A percentile compares a stretch with the other conserved stretches of the same genome.
Evolutionary conservation across 2,113 vertebrate genomes (phyloP).

Genomic region (Chrysochloris asiatica): DNA sequence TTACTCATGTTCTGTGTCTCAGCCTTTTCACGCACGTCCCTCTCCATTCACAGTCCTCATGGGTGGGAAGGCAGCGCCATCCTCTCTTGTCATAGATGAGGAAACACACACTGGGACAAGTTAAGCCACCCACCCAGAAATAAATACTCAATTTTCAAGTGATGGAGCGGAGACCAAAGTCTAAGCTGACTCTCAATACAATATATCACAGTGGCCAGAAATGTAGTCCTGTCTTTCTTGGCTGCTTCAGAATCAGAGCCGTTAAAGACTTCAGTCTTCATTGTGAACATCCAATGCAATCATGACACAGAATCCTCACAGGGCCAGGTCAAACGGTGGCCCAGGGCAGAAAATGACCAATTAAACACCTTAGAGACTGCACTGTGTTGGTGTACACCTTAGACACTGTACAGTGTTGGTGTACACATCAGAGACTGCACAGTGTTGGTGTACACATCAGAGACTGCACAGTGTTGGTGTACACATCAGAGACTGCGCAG

Average conservation of each 20-base stretch:
- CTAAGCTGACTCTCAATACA: background rate
- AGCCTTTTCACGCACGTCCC: rapidly evolving
- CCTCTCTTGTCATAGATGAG: background rate
- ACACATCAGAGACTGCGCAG: too few species aligned
- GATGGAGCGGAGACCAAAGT: background rate
- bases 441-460: too few species aligned
- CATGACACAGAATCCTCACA: background rate
- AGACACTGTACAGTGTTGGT: too few species aligned
- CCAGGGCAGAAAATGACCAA: background rate
- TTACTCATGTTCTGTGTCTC: rapidly evolving
- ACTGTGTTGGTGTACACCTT: too few species aligned
- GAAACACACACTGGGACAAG: background rate
- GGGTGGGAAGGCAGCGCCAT: background rate
- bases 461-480: too few species aligned
- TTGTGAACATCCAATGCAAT: background rate
- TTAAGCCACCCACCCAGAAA: background rate
- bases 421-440: too few species aligned
- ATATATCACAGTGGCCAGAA: background rate
- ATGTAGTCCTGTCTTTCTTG: background rate
- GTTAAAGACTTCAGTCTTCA: background rate
- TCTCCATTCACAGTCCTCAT: too few species aligned
- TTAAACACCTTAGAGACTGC: too few species aligned
- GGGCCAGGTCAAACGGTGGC: background rate
- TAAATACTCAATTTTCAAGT: background rate
- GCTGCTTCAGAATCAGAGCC: background rate